A percentile compares a stretch with the other conserved stretches of the same genome.
Evolutionary conservation across 2,888 invertebrate genomes (phyloP).

Genomic region (Aleiodes leptofemur): DNA sequence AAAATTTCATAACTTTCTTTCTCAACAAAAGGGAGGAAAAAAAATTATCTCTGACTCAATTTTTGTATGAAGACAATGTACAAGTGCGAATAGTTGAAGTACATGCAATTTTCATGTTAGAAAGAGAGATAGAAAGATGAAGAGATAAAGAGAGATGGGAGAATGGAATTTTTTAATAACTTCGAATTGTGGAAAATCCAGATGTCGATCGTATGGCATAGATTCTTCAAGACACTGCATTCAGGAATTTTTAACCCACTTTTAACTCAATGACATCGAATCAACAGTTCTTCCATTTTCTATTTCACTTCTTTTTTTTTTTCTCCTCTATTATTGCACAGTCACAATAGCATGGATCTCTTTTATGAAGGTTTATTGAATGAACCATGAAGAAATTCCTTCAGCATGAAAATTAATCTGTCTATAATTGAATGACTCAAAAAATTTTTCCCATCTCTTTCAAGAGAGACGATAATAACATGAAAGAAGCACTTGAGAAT

Average conservation of each 20-base stretch:
- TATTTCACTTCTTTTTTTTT: background rate
- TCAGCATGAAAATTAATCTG: conserved; percentile 17
- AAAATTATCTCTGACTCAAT: background rate
- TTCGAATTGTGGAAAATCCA: conserved; percentile 52
- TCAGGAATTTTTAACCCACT: conserved; percentile 12
- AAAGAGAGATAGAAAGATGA: conserved; percentile 52
- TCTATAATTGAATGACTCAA: background rate
- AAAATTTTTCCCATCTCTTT: too few relatives aligned
- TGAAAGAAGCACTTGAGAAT: too few relatives aligned
- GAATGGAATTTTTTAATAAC: conserved; percentile 69
- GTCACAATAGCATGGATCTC: conserved; percentile 10
- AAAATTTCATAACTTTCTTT: background rate
- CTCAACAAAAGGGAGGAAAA: too few relatives aligned
- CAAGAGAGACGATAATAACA: too few relatives aligned
- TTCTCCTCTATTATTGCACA: conserved; percentile 2
- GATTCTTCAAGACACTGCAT: conserved; percentile 21
- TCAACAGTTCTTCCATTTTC: conserved; percentile 14
- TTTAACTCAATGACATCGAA: conserved; percentile 12
- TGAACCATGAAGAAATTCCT: conserved; percentile 8
- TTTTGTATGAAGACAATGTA: background rate
- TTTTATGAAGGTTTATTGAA: conserved; percentile 6
- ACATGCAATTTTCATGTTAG: conserved; percentile 63
- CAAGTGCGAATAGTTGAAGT: background rate
- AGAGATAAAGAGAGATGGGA: conserved; percentile 24
- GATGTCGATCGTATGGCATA: conserved; percentile 23